Evolutionary conservation across 2,797 vertebrate species (phyloP).

Genomic region (Sciurus vulgaris): DNA sequence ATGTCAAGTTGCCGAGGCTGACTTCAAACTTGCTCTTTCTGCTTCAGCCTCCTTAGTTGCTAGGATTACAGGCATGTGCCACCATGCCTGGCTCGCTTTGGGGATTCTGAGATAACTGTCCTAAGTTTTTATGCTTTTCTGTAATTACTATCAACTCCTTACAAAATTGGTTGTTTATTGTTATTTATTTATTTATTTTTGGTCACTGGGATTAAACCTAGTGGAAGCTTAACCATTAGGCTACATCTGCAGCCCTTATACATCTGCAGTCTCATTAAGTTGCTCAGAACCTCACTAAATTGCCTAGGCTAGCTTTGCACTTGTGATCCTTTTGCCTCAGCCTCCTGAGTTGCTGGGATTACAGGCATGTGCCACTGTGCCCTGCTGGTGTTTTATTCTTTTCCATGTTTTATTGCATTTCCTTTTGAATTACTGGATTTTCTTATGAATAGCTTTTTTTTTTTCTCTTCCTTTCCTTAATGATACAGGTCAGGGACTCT

Average conservation of each 20-base stretch:
- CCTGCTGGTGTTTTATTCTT: background rate
- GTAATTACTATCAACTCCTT: background rate
- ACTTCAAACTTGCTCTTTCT: background rate
- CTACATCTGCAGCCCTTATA: too few species aligned
- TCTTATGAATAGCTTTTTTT: background rate
- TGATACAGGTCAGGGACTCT: slow-evolving; percentile 87
- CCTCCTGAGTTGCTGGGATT: too few species aligned
- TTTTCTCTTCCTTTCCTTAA: background rate
- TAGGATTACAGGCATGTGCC: background rate
- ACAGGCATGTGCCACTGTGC: too few species aligned
- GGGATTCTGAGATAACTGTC: background rate
- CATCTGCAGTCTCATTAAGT: too few species aligned
- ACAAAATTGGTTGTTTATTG: background rate
- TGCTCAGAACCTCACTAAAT: too few species aligned
- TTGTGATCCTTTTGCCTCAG: too few species aligned
- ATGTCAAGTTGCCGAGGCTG: background rate
- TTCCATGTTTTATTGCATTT: background rate
- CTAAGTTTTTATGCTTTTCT: background rate
- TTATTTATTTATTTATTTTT: background rate
- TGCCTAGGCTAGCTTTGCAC: too few species aligned
- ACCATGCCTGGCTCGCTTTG: background rate
- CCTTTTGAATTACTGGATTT: background rate
- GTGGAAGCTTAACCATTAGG: too few species aligned
- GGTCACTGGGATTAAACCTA: too few species aligned
- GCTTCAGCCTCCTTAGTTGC: background rate